Evolutionary conservation across 2,113 vertebrate species (phyloP), one percentile per base, ranked within the genome.

Genomic region (Alethe castanea): DNA sequence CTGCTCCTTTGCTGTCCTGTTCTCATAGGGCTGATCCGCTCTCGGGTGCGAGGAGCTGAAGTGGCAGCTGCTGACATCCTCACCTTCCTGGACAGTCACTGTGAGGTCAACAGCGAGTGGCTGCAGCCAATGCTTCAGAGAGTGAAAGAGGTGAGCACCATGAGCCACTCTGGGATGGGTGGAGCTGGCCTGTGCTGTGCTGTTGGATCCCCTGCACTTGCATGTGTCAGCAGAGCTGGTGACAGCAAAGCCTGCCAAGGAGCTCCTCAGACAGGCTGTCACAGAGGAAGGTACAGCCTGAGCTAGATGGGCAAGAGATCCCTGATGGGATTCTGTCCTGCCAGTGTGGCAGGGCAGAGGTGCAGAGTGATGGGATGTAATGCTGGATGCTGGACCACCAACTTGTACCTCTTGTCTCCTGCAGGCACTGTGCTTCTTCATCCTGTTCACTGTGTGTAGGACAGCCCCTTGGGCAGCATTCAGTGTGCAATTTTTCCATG

Each of bases 41-140:
- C 99, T 36, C 98, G 99, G 10, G 99, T 99, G 36, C 98, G 98
- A 18, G 99, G 99, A 72, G 99, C 99, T 35, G 98, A 98, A 42
- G 97, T 98, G 36, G 99, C 99, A 9, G 65, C 97, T 1, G 99
- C 99, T 81, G 96, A 98, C 31, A 94, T 99, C 94, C 98, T 99
- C 88, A 99, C 99, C 69, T 99, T 99, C 96, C 87, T 99, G 97
- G 99, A 99, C 96, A 99, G 99, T 92, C 99, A 99, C 98, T 99
- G 99, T 40, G 99, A 99, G 92, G 99, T 99, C 89, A 99, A 99
- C 97, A 96, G 96, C 0, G 99, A 99, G 88, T 99, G 99, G 99
- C 98, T 99, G 76, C 99, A 99, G 98, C 99, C 99, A 15, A 98
- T 99, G 98, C 98, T 99, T 83, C 99, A 99, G 97, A 97, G 99